Evolutionary conservation across 2,113 vertebrate species (phyloP).

Genomic region (Apteryx mantelli): DNA sequence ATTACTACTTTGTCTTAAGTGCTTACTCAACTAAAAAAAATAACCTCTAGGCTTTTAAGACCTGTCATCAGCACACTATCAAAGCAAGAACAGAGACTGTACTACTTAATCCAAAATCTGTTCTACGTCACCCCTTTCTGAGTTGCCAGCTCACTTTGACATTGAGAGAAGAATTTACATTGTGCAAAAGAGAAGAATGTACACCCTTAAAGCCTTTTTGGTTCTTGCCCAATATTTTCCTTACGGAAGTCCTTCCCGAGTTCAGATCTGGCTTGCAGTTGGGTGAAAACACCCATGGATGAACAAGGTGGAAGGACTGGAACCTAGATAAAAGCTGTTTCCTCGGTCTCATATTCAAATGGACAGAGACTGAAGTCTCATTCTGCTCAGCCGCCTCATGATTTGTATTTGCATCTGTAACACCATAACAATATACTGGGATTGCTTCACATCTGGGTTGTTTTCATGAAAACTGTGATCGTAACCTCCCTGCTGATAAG

Average conservation of each 20-base stretch:
- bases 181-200: background rate
- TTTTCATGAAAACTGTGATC: background rate
- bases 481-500: background rate
- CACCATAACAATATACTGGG: background rate
- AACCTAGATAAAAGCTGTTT: background rate
- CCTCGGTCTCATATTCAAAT: background rate
- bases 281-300: background rate
- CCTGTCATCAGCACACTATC: background rate
- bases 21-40: conserved; percentile 19
- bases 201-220: background rate
- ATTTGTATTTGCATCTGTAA: background rate
- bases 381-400: background rate
- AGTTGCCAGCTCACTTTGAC: background rate
- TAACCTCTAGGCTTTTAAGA: background rate
- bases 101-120: background rate
- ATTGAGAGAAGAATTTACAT: background rate
- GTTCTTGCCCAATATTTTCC: background rate
- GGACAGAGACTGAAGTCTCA: background rate
- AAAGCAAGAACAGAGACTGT: background rate
- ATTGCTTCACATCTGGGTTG: background rate
- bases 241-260: background rate
- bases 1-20: conserved; percentile 32
- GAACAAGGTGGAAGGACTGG: background rate
- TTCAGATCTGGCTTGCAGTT: background rate
- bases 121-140: background rate